Percentiles rank a stretch among this genome's conserved stretches.
Evolutionary conservation across 2,888 invertebrate genomes (phyloP).

Genomic region (Cryptus viduatorius): DNA sequence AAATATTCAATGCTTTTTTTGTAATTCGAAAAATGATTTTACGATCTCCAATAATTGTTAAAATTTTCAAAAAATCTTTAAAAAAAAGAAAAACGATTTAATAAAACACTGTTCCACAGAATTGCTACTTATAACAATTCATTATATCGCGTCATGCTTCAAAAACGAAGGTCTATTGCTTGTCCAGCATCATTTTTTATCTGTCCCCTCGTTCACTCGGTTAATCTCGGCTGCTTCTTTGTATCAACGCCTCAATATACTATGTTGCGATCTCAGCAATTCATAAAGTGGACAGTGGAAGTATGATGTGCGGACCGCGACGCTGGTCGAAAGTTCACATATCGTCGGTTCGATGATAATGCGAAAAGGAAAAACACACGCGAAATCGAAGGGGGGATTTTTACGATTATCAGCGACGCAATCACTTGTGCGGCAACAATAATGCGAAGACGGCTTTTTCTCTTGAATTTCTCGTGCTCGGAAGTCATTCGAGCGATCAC

Average conservation of each 20-base stretch:
- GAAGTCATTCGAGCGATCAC: constrained; percentile 45
- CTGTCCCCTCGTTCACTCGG: constrained; percentile 24
- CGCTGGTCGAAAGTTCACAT: constrained; percentile 55
- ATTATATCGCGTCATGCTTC: background rate
- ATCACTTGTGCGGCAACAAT: constrained; percentile 11
- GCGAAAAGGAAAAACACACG: constrained; percentile 31
- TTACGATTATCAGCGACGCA: constrained; percentile 14
- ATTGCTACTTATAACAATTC: background rate
- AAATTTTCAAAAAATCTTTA: background rate
- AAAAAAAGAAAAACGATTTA: background rate
- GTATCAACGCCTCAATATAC: constrained; percentile 22
- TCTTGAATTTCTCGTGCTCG: constrained; percentile 23
- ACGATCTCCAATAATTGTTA: background rate
- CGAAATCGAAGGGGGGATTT: constrained; percentile 1
- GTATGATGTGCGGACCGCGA: constrained; percentile 43
- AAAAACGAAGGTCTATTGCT: background rate
- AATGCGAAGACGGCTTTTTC: constrained; percentile 20
- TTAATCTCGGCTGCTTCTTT: constrained; percentile 39
- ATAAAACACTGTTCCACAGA: background rate
- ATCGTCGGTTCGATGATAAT: constrained; percentile 22
- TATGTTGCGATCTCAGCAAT: constrained; percentile 47
- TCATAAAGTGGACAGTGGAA: constrained; percentile 55
- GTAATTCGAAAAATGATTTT: background rate
- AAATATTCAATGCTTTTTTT: background rate
- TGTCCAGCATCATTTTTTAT: constrained; percentile 10